Conservation (phyloP, 1,140 invertebrate genomes). For the Octopus bimaculoides region DNA sequence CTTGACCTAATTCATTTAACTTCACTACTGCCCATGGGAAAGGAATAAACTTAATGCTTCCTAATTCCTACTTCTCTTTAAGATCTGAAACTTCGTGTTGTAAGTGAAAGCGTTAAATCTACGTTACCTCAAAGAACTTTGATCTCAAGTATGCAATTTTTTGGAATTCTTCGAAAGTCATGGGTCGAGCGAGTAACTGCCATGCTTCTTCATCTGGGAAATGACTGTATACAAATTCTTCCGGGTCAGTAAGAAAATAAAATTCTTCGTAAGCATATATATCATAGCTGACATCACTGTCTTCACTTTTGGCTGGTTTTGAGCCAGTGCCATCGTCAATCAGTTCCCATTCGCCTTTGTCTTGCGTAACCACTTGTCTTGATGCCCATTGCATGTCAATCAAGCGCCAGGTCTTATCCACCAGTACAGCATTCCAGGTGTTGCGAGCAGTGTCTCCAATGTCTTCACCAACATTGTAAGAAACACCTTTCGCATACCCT, state of each 20-base stretch:
- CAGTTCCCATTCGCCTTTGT: constrained; percentile 34
- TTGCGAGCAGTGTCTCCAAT: constrained; percentile 41
- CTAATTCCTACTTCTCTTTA: constrained; percentile 33
- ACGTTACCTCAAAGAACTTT: constrained; percentile 39
- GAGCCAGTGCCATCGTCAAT: constrained; percentile 34
- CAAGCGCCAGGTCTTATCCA: constrained; percentile 41
- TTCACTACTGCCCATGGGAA: neutral
- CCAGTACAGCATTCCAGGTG: constrained; percentile 46
- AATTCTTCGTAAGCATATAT: constrained; percentile 53
- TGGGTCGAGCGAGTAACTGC: constrained; percentile 34
- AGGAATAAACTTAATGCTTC: constrained; percentile 16
- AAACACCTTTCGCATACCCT: constrained; percentile 43
- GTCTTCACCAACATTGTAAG: constrained; percentile 42
- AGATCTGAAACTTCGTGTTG: constrained; percentile 28
- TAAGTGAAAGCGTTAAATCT: constrained; percentile 31
- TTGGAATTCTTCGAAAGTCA: constrained; percentile 35
- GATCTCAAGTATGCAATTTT: constrained; percentile 44
- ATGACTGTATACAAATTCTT: constrained; percentile 60
- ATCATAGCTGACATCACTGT: constrained; percentile 1
- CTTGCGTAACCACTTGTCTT: constrained; percentile 36
- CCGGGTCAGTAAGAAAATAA: constrained; percentile 61
- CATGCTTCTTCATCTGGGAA: constrained; percentile 53
- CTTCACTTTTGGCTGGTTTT: constrained; percentile 5
- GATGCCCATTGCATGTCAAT: constrained; percentile 49
- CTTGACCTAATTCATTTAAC: no score